phyloP scores from a whole-genome alignment of 2,888 invertebrate species.

The Pollenia angustigena region DNA sequence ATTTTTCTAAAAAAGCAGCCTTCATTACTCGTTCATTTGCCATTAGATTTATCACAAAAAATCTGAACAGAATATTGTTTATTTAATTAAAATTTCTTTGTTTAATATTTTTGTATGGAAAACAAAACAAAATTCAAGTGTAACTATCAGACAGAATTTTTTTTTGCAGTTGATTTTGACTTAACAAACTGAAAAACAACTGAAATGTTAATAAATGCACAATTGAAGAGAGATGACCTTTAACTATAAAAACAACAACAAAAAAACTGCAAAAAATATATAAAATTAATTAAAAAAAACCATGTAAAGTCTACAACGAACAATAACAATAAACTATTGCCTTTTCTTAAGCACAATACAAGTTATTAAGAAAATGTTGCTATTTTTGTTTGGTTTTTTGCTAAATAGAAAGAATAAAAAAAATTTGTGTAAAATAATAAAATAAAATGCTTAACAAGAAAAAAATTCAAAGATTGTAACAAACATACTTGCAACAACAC shows the following conservation, averaged over 20 bases:
- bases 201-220: constrained; percentile 51
- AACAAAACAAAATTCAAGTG: constrained; percentile 35
- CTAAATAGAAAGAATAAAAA: constrained; percentile 3
- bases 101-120: constrained; percentile 52
- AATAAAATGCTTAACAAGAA: constrained; percentile 41
- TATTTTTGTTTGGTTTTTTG: constrained; percentile 1
- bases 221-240: constrained; percentile 65
- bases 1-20: not conserved
- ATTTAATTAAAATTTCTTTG: constrained; percentile 68
- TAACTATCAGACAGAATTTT: constrained; percentile 33
- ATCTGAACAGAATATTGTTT: constrained; percentile 38
- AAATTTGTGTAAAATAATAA: constrained; percentile 27
- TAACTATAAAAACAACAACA: constrained; percentile 44
- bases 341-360: constrained; percentile 51
- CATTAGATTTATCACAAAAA: constrained; percentile 18
- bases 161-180: not conserved
- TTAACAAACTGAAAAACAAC: constrained; percentile 12
- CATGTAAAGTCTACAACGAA: constrained; percentile 2
- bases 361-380: constrained; percentile 55
- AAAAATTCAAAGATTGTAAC: not conserved
- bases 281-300: constrained; percentile 33
- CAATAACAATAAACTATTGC: constrained; percentile 35
- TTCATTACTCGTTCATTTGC: not conserved
- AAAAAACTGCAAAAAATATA: constrained; percentile 17
- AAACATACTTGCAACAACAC: constrained; percentile 10